A percentile compares a stretch with the other conserved stretches of the same genome.
phyloP scores from a whole-genome alignment of 2,888 invertebrate genomes.

The Osmoderma eremita region DNA sequence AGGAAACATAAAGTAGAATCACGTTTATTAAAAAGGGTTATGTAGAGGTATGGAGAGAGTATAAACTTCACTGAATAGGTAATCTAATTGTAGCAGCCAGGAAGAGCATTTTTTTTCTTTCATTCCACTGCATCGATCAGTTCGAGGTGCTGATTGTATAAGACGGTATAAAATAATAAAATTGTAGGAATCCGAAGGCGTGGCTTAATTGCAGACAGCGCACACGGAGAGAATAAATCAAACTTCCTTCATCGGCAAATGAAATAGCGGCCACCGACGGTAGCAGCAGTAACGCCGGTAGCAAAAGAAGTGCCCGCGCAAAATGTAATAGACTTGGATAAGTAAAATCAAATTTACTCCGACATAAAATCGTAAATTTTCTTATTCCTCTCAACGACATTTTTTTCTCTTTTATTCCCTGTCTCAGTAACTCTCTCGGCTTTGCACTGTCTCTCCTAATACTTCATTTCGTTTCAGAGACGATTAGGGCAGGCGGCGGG shows the following conservation, averaged over 20 bases:
- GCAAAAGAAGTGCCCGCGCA: constrained; percentile 29
- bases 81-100: background rate
- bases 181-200: constrained; percentile 44
- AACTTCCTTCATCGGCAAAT: constrained; percentile 43
- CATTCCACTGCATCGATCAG: background rate
- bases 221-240: constrained; percentile 43
- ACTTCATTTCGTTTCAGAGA: constrained; percentile 29
- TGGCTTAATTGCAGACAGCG: constrained; percentile 43
- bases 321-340: constrained; percentile 43
- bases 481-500: constrained; percentile 19
- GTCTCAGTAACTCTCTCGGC: constrained; percentile 23
- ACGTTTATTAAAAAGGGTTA: too few relatives aligned
- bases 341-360: constrained; percentile 42
- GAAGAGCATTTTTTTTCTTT: background rate
- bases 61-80: too few relatives aligned
- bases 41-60: too few relatives aligned
- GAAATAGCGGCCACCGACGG: constrained; percentile 32
- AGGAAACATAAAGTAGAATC: too few relatives aligned
- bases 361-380: constrained; percentile 40
- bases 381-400: constrained; percentile 32
- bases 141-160: constrained; percentile 34
- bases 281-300: constrained; percentile 31
- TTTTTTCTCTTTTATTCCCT: constrained; percentile 20
- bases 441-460: constrained; percentile 30
- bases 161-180: constrained; percentile 42